Evolutionary conservation across 1,140 invertebrate species (phyloP).

Genomic region (Hormaphis cornu): DNA sequence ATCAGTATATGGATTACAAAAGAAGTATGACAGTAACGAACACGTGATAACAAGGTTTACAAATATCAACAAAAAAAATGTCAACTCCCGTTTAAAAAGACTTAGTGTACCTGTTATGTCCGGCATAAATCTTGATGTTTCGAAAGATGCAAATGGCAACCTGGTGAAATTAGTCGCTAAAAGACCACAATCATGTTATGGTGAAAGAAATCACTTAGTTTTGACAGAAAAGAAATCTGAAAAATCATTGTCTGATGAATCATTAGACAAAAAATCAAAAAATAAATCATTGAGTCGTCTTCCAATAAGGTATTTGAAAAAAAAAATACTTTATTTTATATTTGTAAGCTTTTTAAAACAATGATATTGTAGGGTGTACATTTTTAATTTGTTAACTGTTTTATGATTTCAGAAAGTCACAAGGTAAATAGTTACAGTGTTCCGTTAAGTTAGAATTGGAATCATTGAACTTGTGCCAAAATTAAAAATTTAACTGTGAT

Average conservation of each 20-base stretch:
- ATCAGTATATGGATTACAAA: background rate
- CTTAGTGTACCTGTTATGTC: slow-evolving; percentile 7
- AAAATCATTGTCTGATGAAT: slow-evolving; percentile 15
- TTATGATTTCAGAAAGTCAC: slow-evolving; percentile 21
- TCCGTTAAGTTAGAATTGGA: background rate
- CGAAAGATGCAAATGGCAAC: slow-evolving; percentile 20
- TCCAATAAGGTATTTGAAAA: slow-evolving; percentile 20
- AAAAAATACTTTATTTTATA: background rate
- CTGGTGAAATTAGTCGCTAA: background rate
- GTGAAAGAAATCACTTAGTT: background rate
- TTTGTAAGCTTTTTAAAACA: background rate
- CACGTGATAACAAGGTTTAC: background rate
- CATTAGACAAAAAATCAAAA: background rate
- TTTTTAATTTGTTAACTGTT: background rate
- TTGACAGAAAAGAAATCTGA: slow-evolving; percentile 4
- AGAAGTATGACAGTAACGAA: background rate
- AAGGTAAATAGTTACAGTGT: slow-evolving; percentile 10
- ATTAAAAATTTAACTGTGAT: slow-evolving; percentile 18
- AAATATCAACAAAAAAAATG: slow-evolving; percentile 7
- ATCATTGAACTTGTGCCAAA: slow-evolving; percentile 23
- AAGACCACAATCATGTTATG: slow-evolving; percentile 24
- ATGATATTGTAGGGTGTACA: background rate
- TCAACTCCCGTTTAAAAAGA: background rate
- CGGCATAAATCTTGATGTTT: background rate
- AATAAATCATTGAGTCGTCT: slow-evolving; percentile 17